Evolutionary conservation across 2,888 invertebrate species (phyloP).

Genomic region (Caenorhabditis afra): DNA sequence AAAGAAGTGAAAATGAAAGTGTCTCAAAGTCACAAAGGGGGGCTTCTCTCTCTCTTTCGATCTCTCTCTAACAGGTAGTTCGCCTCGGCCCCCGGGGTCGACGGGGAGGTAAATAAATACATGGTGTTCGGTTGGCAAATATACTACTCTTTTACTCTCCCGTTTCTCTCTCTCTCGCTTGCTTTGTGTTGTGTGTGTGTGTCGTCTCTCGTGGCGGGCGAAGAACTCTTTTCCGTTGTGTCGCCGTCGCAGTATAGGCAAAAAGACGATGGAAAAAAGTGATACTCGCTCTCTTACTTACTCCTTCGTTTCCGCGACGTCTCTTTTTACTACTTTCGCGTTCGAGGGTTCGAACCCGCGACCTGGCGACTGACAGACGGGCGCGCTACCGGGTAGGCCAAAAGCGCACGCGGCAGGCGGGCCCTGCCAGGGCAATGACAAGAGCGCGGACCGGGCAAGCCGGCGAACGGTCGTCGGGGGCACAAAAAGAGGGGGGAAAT

Average conservation of each 20-base stretch:
- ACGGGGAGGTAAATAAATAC: slow-evolving; percentile 53
- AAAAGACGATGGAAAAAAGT: slow-evolving; percentile 14
- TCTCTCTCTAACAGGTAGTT: slow-evolving; percentile 3
- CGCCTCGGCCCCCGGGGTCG: neutral
- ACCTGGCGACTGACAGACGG: no score
- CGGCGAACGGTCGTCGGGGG: no score
- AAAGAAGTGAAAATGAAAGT: no score
- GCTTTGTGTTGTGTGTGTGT: neutral
- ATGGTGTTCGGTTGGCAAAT: slow-evolving; percentile 59
- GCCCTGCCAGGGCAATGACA: no score
- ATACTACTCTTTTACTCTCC: slow-evolving; percentile 31
- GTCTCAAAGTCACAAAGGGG: no score
- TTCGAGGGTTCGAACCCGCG: neutral
- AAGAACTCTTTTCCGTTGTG: no score
- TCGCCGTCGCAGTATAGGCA: neutral
- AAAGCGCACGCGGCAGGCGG: no score
- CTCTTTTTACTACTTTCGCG: neutral
- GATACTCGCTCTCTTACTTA: slow-evolving; percentile 23
- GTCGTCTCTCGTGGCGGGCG: no score
- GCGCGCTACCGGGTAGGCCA: no score
- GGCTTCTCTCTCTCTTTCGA: no score
- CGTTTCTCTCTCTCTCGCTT: slow-evolving; percentile 7
- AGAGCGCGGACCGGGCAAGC: no score
- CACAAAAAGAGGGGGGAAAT: no score
- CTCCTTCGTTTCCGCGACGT: neutral